Conservation (phyloP, 37 sponge, comb jelly and placozoan genomes). For the Crambe crambe region DNA sequence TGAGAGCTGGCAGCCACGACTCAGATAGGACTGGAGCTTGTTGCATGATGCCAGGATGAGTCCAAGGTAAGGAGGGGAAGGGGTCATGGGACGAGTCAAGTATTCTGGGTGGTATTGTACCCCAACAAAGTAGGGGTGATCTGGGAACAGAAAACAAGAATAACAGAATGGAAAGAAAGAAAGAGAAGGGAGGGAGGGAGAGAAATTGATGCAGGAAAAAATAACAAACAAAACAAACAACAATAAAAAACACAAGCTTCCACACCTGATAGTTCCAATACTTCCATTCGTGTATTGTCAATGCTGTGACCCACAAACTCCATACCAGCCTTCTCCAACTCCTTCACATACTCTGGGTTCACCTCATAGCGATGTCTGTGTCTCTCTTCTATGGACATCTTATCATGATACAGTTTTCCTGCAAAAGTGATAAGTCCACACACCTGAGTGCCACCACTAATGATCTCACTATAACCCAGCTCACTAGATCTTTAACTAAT, state of each 20-base stretch:
- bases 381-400: slow-evolving; percentile 72
- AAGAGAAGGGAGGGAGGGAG: no score
- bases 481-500: no score
- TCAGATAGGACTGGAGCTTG: slow-evolving; percentile 54
- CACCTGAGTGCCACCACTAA: no score
- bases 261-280: slow-evolving; percentile 84
- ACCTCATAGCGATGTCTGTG: slow-evolving; percentile 96
- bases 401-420: neutral
- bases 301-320: slow-evolving; percentile 90
- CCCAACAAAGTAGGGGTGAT: slow-evolving; percentile 89
- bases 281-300: slow-evolving; percentile 85
- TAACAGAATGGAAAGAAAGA: no score
- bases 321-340: slow-evolving; percentile 74
- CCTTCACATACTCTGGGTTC: slow-evolving; percentile 62
- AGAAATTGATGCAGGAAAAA: no score
- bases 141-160: slow-evolving; percentile 41
- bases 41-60: slow-evolving; percentile 82
- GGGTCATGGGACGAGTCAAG: slow-evolving; percentile 88
- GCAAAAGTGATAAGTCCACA: no score
- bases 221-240: no score
- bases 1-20: slow-evolving; percentile 62
- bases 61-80: slow-evolving; percentile 94
- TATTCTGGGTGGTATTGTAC: slow-evolving; percentile 96
- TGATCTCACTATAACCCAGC: no score
- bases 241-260: no score